Percentiles rank a stretch among this genome's conserved stretches.
phyloP scores from a whole-genome alignment of 1,140 invertebrate genomes.

The Brachionus calyciflorus region DNA sequence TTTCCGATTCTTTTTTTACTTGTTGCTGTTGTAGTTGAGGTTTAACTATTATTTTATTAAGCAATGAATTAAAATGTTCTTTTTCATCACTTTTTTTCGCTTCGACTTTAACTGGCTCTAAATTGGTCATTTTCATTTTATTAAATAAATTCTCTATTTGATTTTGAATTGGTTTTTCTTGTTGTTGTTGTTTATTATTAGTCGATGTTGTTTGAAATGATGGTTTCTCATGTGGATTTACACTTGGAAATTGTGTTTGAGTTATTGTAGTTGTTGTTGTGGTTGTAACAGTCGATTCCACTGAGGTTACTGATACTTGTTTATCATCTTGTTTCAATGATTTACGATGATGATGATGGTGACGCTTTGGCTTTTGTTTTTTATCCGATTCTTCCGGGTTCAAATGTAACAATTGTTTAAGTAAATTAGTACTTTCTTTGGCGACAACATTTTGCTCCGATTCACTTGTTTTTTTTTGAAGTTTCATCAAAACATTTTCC shows the following conservation, averaged over 20 bases:
- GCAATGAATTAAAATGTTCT: slow-evolving; percentile 24
- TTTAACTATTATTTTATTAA: slow-evolving; percentile 12
- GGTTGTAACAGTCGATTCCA: slow-evolving; percentile 6
- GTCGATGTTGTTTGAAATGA: background rate
- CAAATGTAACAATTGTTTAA: slow-evolving; percentile 6
- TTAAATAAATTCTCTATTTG: background rate
- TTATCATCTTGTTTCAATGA: background rate
- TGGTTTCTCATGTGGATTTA: slow-evolving; percentile 19
- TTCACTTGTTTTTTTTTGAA: slow-evolving; percentile 6
- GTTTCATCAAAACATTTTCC: slow-evolving; percentile 9
- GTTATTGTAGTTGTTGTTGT: slow-evolving; percentile 27
- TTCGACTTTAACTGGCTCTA: background rate
- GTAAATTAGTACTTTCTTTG: slow-evolving; percentile 31
- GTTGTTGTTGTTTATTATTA: no score
- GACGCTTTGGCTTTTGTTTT: background rate
- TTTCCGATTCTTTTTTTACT: background rate
- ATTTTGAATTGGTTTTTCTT: no score
- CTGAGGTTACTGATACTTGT: background rate
- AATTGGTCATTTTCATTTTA: slow-evolving; percentile 7
- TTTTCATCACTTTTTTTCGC: slow-evolving; percentile 18
- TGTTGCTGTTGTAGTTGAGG: background rate
- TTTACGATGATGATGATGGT: background rate
- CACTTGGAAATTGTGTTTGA: slow-evolving; percentile 8
- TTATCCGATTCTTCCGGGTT: background rate
- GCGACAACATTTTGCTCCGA: background rate